Conservation (phyloP, 2,888 invertebrate genomes). For the Chromoteleia sp. region DNA sequence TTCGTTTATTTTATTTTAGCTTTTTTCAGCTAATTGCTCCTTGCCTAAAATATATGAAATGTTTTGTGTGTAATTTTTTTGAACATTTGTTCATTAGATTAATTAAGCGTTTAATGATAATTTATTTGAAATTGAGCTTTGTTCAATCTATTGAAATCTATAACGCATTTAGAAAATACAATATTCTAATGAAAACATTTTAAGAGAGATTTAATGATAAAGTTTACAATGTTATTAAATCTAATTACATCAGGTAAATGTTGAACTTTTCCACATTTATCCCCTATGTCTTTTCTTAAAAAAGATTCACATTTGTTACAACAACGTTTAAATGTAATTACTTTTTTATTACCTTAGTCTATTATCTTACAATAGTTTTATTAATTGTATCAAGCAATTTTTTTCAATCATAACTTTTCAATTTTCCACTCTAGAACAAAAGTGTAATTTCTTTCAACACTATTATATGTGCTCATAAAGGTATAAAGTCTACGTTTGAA, state of each 20-base stretch:
- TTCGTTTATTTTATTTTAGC: no score
- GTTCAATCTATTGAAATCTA: no score
- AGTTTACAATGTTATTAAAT: neutral
- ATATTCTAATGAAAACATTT: neutral
- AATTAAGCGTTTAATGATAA: no score
- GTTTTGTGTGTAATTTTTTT: no score
- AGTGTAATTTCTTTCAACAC: neutral
- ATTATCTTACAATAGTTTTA: no score
- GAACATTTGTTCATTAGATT: no score
- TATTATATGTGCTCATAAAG: neutral
- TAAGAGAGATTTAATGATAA: constrained; percentile 5
- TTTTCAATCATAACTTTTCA: neutral
- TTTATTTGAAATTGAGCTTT: no score
- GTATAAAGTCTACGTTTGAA: neutral
- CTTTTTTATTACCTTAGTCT: neutral
- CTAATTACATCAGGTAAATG: neutral
- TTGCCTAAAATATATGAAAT: no score
- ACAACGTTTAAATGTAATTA: constrained; percentile 1
- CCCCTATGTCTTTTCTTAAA: neutral
- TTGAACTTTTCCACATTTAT: neutral
- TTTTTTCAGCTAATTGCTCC: no score
- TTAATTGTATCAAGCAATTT: neutral
- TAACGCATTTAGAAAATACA: neutral
- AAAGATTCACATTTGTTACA: constrained; percentile 1
- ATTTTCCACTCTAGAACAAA: neutral